phyloP scores from a whole-genome alignment of 2,797 vertebrate species.

The Gephyroberyx darwinii region DNA sequence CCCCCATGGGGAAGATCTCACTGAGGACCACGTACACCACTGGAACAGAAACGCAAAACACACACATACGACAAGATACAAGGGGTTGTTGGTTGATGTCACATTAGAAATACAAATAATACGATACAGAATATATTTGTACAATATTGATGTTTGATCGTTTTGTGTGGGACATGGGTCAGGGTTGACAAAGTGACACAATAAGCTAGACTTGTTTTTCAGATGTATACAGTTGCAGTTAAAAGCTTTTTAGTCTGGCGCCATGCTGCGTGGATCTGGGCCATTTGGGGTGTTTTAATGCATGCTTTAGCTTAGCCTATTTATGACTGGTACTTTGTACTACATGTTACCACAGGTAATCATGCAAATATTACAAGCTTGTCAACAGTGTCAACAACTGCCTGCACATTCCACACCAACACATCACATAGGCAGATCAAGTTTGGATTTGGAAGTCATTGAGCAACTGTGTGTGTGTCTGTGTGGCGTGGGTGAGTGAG shows the following conservation, averaged over 20 bases:
- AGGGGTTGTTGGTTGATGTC: not conserved
- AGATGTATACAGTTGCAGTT: not conserved
- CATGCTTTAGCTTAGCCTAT: not conserved
- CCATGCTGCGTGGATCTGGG: conserved; percentile 6
- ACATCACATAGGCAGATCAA: no score
- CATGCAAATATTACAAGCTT: not conserved
- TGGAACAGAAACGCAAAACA: conserved; percentile 60
- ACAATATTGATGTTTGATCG: not conserved
- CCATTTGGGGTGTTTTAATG: not conserved
- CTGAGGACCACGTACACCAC: conserved; percentile 95
- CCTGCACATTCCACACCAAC: not conserved
- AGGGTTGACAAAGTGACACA: not conserved
- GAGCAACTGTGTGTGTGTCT: conserved; percentile 2
- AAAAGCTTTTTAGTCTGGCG: not conserved
- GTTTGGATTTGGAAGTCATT: no score
- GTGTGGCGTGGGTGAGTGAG: not conserved
- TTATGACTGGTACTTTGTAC: conserved; percentile 38
- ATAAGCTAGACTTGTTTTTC: no score
- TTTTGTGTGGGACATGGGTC: not conserved
- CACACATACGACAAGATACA: not conserved
- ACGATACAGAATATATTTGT: not conserved
- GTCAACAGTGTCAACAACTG: not conserved
- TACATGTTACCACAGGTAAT: not conserved
- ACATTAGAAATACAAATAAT: not conserved
- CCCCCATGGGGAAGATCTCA: conserved; percentile 93